Conservation (phyloP, 2,113 vertebrate species). For the Emberiza fucata region DNA sequence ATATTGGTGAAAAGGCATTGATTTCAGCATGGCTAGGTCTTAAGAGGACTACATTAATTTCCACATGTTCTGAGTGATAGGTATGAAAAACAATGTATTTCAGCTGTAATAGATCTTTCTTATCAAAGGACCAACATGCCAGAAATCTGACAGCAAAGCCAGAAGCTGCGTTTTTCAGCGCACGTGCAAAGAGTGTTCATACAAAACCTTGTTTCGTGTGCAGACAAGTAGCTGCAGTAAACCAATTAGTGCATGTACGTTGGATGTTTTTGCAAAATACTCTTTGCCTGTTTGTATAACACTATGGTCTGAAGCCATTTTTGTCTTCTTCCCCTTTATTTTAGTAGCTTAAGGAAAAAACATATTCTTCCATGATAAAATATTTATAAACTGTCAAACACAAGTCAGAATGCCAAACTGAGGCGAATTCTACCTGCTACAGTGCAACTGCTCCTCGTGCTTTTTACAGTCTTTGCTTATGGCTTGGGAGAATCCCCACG, state of each 20-base stretch:
- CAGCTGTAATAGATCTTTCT: not conserved
- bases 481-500: not conserved
- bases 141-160: not conserved
- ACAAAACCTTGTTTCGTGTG: not conserved
- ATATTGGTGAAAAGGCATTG: not conserved
- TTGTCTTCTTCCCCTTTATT: not conserved
- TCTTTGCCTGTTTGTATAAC: not conserved
- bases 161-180: not conserved
- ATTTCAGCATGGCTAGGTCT: not conserved
- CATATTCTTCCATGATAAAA: not conserved
- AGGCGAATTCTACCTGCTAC: not conserved
- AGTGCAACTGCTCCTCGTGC: not conserved
- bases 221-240: constrained; percentile 17
- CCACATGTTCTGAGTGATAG: not conserved
- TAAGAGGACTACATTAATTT: not conserved
- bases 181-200: not conserved
- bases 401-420: not conserved
- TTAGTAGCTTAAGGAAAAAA: constrained; percentile 12
- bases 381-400: not conserved
- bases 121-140: not conserved
- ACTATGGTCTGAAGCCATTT: not conserved
- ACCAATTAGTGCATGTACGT: not conserved
- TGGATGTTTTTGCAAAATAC: not conserved
- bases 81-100: not conserved
- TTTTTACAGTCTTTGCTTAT: not conserved